phyloP scores from a whole-genome alignment of 1,140 invertebrate species.

The Musca vetustissima region DNA sequence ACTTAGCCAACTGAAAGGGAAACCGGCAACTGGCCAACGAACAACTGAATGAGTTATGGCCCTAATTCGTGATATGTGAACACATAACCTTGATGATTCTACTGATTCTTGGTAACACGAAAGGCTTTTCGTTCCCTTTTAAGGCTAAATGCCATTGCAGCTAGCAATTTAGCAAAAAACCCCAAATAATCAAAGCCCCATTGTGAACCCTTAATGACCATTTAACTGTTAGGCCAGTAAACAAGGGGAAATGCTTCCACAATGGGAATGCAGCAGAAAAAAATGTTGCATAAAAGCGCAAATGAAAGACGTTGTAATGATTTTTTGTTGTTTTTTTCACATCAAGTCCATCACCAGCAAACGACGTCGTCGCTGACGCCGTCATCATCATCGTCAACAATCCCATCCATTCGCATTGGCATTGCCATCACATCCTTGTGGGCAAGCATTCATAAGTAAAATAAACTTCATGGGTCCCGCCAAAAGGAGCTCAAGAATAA shows the following conservation, averaged over 20 bases:
- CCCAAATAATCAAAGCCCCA: conserved; percentile 12
- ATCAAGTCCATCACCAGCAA: background rate
- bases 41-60: too few species aligned
- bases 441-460: conserved; percentile 16
- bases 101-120: too few species aligned
- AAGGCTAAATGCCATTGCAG: too few species aligned
- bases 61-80: too few species aligned
- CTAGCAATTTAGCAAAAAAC: conserved; percentile 7
- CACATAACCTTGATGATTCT: too few species aligned
- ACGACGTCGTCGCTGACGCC: background rate
- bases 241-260: conserved; percentile 1
- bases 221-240: background rate
- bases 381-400: background rate
- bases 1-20: too few species aligned
- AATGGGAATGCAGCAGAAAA: background rate
- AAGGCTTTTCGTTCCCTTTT: too few species aligned
- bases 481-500: conserved; percentile 48
- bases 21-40: too few species aligned
- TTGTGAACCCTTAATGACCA: conserved; percentile 18
- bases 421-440: conserved; percentile 1
- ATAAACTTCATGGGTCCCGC: background rate
- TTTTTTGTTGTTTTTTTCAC: background rate
- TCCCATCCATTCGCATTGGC: too few species aligned
- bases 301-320: conserved; percentile 6
- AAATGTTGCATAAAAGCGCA: background rate